Conservation (phyloP, 1,140 invertebrate species). For the Cydia splendana region DNA sequence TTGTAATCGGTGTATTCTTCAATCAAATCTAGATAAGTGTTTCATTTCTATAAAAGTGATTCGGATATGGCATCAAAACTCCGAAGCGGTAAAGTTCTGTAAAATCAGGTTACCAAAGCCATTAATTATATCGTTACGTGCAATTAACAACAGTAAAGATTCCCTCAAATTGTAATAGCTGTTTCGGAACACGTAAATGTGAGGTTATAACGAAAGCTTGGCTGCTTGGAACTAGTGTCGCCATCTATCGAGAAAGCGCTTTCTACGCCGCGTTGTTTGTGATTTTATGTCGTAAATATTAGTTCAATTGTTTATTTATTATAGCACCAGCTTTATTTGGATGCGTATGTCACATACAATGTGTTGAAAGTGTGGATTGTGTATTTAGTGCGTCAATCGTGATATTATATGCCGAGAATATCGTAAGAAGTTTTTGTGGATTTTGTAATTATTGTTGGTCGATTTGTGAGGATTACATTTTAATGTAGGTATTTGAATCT, state of each 20-base stretch:
- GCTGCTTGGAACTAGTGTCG: slow-evolving; percentile 57
- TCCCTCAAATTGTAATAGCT: slow-evolving; percentile 38
- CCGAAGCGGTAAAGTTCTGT: slow-evolving; percentile 36
- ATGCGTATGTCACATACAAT: neutral
- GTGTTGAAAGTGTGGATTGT: neutral
- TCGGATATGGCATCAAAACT: slow-evolving; percentile 22
- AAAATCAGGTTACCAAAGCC: slow-evolving; percentile 51
- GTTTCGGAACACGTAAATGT: slow-evolving; percentile 32
- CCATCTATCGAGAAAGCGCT: slow-evolving; percentile 53
- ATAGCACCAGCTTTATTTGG: neutral
- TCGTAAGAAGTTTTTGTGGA: neutral
- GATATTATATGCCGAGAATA: neutral
- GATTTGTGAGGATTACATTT: neutral
- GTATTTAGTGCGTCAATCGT: neutral
- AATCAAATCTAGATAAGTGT: slow-evolving; percentile 2
- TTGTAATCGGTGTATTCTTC: neutral
- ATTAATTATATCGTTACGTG: slow-evolving; percentile 53
- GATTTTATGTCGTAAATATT: slow-evolving; percentile 26
- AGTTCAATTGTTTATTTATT: slow-evolving; percentile 17
- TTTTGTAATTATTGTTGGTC: neutral
- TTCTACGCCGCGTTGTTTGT: slow-evolving; percentile 14
- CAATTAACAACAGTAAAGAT: slow-evolving; percentile 51
- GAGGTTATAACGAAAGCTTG: slow-evolving; percentile 41
- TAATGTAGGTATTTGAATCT: neutral
- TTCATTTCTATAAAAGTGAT: slow-evolving; percentile 16